Evolutionary conservation across 2,113 vertebrate species (phyloP), one percentile per base, ranked within the genome.

Genomic region (Salvelinus alpinus): DNA sequence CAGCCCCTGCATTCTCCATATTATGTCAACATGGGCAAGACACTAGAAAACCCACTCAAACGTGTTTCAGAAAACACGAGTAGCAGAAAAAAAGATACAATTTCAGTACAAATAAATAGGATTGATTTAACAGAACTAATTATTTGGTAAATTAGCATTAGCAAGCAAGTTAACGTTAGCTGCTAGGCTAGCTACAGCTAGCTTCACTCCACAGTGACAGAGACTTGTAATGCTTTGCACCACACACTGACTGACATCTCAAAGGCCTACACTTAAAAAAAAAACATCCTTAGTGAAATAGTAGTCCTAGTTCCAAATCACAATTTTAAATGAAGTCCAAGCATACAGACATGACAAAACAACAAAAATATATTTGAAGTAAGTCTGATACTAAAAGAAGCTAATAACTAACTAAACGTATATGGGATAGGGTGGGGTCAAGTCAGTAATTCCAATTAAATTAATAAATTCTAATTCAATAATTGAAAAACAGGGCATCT

Each of bases 171-270:
- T 24, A 62, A 11, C n/a, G 2, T 62, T 20, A 62, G 20, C 59
- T 22, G 59, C n/a, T 62, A 62, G 59, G 59, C 59, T 62, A 62
- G 16, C n/a, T 8, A 16, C 7, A 54, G 59, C 59, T 62, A 62
- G 8, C 59, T 62, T n/a, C n/a, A n/a, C n/a, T 22, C 59, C n/a
- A 62, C n/a, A 12, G 69, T 25, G n/a, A 59, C 67, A 13, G 68
- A 79, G 77, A 83, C 79, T 81, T 86, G 70, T 87, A 87, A 85
- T 72, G 78, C 76, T 22, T 68, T 65, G 25, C 25, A 79, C 74
- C 66, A 59, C 48, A 74, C 51, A 71, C 70, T 64, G 75, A 65
- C n/a, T 68, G 7, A 70, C 22, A 76, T 74, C 20, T 48, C 11
- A 54, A 16, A 54, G 51, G 51, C 20, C 59, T 62, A 62, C 9